Conservation (phyloP, 2,113 vertebrate species). For the Puffinus mauretanicus region DNA sequence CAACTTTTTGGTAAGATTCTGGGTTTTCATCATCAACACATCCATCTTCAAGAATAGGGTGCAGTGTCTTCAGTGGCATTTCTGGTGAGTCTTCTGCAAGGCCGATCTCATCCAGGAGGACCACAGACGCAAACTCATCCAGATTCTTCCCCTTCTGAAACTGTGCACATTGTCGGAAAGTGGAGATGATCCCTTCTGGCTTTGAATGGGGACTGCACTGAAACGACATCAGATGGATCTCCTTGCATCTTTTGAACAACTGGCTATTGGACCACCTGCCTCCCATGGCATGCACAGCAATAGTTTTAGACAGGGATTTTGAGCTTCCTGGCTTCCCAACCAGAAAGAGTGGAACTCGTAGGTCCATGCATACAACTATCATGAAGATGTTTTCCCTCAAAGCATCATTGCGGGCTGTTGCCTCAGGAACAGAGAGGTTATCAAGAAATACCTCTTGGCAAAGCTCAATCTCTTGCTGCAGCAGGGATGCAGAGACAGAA, state of each 20-base stretch:
- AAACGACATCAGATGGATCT: conserved; percentile 81
- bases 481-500: neutral
- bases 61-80: conserved; percentile 81
- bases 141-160: conserved; percentile 80
- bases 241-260: conserved; percentile 74
- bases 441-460: conserved; percentile 74
- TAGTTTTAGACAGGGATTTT: conserved; percentile 81
- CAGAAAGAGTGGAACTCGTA: conserved; percentile 79
- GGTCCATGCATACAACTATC: conserved; percentile 79
- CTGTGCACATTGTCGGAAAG: conserved; percentile 77
- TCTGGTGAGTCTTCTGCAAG: conserved; percentile 81
- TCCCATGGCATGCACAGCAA: conserved; percentile 78
- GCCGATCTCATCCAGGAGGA: conserved; percentile 80
- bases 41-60: conserved; percentile 80
- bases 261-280: conserved; percentile 67
- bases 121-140: conserved; percentile 78
- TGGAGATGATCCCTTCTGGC: conserved; percentile 78
- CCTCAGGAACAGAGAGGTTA: conserved; percentile 67
- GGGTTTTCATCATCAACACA: conserved; percentile 77
- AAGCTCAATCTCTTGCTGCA: conserved; percentile 65
- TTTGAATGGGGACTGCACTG: conserved; percentile 83
- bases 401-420: conserved; percentile 74
- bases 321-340: conserved; percentile 83
- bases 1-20: conserved; percentile 76
- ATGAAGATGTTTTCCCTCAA: conserved; percentile 83